These are phyloP conservation scores for Anaspis maculata DNA, from an alignment of 2,888 invertebrate species.

Conservation along the genomic window DNA sequence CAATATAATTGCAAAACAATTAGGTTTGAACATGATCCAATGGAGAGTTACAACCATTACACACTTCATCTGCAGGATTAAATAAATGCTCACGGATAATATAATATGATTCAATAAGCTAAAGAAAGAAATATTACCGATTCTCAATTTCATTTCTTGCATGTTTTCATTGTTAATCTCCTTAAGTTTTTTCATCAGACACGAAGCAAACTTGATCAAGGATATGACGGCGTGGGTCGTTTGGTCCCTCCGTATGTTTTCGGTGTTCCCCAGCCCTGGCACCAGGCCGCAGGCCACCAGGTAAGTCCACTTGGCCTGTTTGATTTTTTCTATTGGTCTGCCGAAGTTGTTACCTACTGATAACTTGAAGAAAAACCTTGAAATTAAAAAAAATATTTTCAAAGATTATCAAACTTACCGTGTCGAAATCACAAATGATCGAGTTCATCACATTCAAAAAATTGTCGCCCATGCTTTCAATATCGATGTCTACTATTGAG, in stretches of 20 bases:
- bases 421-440: constrained; percentile 89
- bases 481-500: constrained; percentile 50
- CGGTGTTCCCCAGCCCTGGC: constrained; percentile 58
- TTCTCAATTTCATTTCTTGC: constrained; percentile 59
- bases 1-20: no score
- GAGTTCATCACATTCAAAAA: constrained; percentile 60
- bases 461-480: constrained; percentile 58
- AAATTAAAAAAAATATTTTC: constrained; percentile 17
- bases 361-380: constrained; percentile 14
- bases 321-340: constrained; percentile 86
- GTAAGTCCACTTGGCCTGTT: constrained; percentile 93
- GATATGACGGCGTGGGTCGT: constrained; percentile 42
- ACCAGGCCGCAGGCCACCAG: constrained; percentile 95
- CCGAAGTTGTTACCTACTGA: constrained; percentile 35
- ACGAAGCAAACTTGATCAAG: constrained; percentile 64
- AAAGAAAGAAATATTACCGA: no score
- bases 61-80: not conserved
- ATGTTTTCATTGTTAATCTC: constrained; percentile 46
- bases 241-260: constrained; percentile 22
- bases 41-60: no score
- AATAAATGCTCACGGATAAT: not conserved
- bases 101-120: no score
- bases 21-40: no score
- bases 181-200: constrained; percentile 59
- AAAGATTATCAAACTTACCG: constrained; percentile 78